Conservation (phyloP, 2,113 vertebrate genomes). For the Cryptotis parvus region DNA sequence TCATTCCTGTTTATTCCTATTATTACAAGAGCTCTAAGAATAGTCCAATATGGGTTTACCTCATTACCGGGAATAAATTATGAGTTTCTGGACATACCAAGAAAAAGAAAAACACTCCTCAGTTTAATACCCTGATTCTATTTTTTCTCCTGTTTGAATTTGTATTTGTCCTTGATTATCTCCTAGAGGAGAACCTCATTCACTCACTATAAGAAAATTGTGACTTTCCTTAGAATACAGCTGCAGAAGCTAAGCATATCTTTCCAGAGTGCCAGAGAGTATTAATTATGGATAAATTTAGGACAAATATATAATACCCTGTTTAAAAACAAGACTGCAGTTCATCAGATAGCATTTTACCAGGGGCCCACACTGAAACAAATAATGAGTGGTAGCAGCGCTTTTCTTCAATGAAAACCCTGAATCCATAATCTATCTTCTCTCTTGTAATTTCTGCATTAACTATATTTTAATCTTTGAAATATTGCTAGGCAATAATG, state of each 20-base stretch:
- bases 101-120: not conserved
- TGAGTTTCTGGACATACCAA: slow-evolving; percentile 36
- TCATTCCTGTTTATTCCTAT: not conserved
- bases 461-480: not conserved
- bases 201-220: slow-evolving; percentile 60
- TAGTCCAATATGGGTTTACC: not conserved
- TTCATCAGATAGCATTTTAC: slow-evolving; percentile 58
- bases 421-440: not conserved
- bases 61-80: slow-evolving; percentile 35
- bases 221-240: slow-evolving; percentile 75
- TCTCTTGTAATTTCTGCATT: not conserved
- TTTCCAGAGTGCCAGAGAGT: slow-evolving; percentile 64
- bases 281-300: slow-evolving; percentile 81
- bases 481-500: not conserved
- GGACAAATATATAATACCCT: slow-evolving; percentile 70
- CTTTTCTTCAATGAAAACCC: slow-evolving; percentile 43
- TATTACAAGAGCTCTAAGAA: slow-evolving; percentile 14
- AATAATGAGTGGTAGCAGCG: slow-evolving; percentile 24
- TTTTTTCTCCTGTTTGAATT: slow-evolving; percentile 49
- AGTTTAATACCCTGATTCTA: slow-evolving; percentile 44
- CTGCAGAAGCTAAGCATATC: slow-evolving; percentile 68
- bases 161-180: slow-evolving; percentile 53
- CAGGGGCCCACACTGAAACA: not conserved
- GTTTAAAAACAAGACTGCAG: slow-evolving; percentile 61
- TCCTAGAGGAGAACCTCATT: slow-evolving; percentile 56